A percentile compares a stretch with the other conserved stretches of the same genome.
Conservation (phyloP, 2,888 invertebrate genomes). For the Heliconius ismenius region DNA sequence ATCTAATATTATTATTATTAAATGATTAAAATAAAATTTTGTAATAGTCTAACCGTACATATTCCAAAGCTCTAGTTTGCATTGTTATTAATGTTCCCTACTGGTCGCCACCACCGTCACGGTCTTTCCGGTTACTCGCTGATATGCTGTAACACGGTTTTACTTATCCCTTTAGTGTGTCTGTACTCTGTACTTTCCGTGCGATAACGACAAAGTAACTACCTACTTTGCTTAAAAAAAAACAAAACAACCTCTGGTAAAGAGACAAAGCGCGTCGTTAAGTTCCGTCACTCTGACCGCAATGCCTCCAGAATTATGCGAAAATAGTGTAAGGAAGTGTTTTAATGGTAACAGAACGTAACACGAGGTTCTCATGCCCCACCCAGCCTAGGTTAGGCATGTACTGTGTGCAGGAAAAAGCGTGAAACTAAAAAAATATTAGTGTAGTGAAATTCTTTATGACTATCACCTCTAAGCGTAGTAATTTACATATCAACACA, state of each 20-base stretch:
- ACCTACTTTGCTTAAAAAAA: neutral
- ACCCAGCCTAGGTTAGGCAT: too few relatives aligned
- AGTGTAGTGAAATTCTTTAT: neutral
- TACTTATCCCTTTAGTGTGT: slow-evolving; percentile 23
- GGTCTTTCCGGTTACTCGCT: slow-evolving; percentile 45
- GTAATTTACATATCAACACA: slow-evolving; percentile 8
- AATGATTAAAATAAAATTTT: neutral
- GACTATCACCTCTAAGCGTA: neutral
- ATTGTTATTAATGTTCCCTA: slow-evolving; percentile 41
- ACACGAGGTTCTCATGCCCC: too few relatives aligned
- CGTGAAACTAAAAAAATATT: too few relatives aligned
- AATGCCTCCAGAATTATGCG: too few relatives aligned
- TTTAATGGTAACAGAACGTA: too few relatives aligned
- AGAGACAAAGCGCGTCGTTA: too few relatives aligned
- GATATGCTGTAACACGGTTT: slow-evolving; percentile 33
- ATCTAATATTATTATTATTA: neutral
- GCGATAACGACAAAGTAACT: slow-evolving; percentile 16
- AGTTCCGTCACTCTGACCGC: too few relatives aligned
- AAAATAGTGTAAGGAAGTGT: too few relatives aligned
- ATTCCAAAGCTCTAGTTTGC: neutral
- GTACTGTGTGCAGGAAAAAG: too few relatives aligned
- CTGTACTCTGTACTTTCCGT: slow-evolving; percentile 31
- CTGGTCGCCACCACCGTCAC: slow-evolving; percentile 54
- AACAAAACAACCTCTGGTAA: too few relatives aligned
- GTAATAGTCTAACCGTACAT: neutral